Base-by-base conservation (phyloP, 2,888 invertebrate genomes). In the Torymus texanus region DNA sequence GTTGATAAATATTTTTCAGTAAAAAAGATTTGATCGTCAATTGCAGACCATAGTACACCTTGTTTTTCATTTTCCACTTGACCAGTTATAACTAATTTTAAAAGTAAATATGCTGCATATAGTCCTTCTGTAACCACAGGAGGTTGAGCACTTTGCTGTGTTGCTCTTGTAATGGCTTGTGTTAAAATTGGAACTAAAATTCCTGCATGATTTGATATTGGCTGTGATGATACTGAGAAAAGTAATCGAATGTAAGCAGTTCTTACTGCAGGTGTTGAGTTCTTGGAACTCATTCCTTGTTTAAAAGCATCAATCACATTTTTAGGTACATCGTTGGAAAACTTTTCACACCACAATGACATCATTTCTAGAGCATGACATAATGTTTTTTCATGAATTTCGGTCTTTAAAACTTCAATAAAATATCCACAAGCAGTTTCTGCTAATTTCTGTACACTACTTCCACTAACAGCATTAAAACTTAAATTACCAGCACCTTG, bases 361-460 rank as follows among this genome's bases (percentile, higher is more conserved):
- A 97, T 93, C 93, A 95, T 95, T 85, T 96, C 94, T 29, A 98
- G 91, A 10, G 96, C 94, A 84, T 94, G 94, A 82, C 95, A 94
- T 73, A 98, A 91, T 0, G 97, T 97, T 87, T 96, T 96, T 90
- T 98, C 98, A 89, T 98, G 97, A 53, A 96, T 96, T 92, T 98
- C 98, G 68, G 93, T 92, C 87, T 96, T 96, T 61, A 98, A 91
- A 61, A 96, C 94, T 88, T 95, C 95, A 41, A 95, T 91, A 88
- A 96, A 94, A 85, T 94, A 93, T 58, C 93, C 92, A 1, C 93
- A 91, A 2, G 94, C 94, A 65, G 92, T 92, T 81, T 92, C 91
- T 78, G 95, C 92, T 74, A 94, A 89, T 71, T 90, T 88, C 61
- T 93, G 92, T 2, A 93, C 91, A 71, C 92, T 92, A 24, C 91